phyloP scores from a whole-genome alignment of 1,140 invertebrate genomes.

The Lepidurus apus region DNA sequence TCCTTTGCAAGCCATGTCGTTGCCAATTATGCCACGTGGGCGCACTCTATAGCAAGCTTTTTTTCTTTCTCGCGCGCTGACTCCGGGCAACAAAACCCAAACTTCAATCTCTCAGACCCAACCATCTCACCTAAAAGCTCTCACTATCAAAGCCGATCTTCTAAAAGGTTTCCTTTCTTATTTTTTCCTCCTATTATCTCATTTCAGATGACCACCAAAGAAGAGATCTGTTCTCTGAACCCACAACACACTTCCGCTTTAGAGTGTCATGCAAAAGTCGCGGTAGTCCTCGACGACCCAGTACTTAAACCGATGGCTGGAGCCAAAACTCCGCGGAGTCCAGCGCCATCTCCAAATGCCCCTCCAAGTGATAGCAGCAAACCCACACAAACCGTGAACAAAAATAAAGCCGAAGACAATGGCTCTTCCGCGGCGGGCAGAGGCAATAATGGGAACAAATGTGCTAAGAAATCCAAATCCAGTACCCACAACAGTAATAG shows the following conservation, averaged over 20 bases:
- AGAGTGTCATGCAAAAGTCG: neutral
- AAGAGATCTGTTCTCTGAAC: neutral
- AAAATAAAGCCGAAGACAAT: neutral
- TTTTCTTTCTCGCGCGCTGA: too few species aligned
- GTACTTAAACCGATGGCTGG: constrained; percentile 15
- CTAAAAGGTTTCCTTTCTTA: neutral
- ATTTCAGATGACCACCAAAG: constrained; percentile 16
- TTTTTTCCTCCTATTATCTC: neutral
- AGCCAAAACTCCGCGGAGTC: constrained; percentile 6
- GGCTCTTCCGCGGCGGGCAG: constrained; percentile 10
- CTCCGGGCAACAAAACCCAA: too few species aligned
- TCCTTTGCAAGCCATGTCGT: too few species aligned
- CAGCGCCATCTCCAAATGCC: constrained; percentile 1
- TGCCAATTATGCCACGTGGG: too few species aligned
- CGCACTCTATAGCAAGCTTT: too few species aligned
- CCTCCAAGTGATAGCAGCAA: neutral
- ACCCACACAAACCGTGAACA: neutral
- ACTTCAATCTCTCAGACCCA: too few species aligned
- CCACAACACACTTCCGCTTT: neutral
- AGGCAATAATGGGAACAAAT: constrained; percentile 26
- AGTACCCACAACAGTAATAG: constrained; percentile 3
- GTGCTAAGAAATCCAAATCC: neutral
- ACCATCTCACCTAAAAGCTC: too few species aligned
- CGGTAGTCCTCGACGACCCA: constrained; percentile 23
- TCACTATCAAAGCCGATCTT: too few species aligned